Evolutionary conservation across 2,797 vertebrate genomes (phyloP).

Genomic region (Esox lucius): DNA sequence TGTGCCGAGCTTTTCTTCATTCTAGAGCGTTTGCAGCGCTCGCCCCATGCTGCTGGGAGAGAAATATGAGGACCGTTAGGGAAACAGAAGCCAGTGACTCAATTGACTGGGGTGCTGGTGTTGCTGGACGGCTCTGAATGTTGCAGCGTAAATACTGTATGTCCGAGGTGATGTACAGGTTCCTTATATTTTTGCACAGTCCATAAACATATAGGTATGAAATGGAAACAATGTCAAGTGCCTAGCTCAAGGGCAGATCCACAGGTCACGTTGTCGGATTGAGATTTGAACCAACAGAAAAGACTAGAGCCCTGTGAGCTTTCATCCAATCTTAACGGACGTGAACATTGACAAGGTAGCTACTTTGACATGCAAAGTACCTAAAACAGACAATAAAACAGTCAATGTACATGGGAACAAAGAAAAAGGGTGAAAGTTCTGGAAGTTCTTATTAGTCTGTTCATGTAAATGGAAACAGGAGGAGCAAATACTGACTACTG

Average conservation of each 20-base stretch:
- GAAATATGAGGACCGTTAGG: neutral
- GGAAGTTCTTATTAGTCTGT: neutral
- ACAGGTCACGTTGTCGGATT: no score
- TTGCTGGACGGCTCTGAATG: neutral
- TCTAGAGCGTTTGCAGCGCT: constrained; percentile 78
- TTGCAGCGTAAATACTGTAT: neutral
- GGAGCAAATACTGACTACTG: no score
- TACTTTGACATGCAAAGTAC: neutral
- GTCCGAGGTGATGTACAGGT: no score
- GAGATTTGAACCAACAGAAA: neutral
- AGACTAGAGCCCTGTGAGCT: neutral
- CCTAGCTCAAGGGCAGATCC: no score
- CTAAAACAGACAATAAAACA: neutral
- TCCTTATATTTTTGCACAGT: no score
- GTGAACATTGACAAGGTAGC: neutral
- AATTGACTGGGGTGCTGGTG: neutral
- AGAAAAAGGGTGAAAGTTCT: neutral
- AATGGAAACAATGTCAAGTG: no score
- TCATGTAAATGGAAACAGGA: neutral
- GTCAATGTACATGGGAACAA: neutral
- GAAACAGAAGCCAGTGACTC: neutral
- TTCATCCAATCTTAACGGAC: neutral
- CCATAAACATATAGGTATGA: no score
- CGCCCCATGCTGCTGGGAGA: constrained; percentile 79
- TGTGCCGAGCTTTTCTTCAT: constrained; percentile 83